Conservation (phyloP, 2,888 invertebrate genomes). For the Isoperla grammatica region DNA sequence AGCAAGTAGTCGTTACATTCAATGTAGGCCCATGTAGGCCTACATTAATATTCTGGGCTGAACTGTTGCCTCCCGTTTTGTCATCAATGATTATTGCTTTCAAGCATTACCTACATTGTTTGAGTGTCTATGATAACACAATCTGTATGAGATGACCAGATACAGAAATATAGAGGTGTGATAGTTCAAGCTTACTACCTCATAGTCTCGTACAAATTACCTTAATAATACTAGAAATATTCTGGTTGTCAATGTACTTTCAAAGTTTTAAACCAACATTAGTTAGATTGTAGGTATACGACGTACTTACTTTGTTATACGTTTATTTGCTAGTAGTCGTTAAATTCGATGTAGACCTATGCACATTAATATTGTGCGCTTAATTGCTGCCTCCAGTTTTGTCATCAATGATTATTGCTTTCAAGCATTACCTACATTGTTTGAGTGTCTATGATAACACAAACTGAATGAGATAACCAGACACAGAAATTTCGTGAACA, state of each 20-base stretch:
- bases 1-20: too few relatives aligned
- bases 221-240: background rate
- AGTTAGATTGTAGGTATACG: too few relatives aligned
- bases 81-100: constrained; percentile 48
- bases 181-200: background rate
- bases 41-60: constrained; percentile 20
- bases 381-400: too few relatives aligned
- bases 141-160: constrained; percentile 40
- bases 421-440: constrained; percentile 66
- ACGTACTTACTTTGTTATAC: too few relatives aligned
- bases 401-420: constrained; percentile 48
- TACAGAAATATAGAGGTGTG: too few relatives aligned
- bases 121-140: constrained; percentile 51
- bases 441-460: constrained; percentile 55
- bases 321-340: too few relatives aligned
- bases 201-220: too few relatives aligned
- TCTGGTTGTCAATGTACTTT: too few relatives aligned
- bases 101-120: constrained; percentile 68
- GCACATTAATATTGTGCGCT: constrained; percentile 20
- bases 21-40: constrained; percentile 30
- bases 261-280: too few relatives aligned
- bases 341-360: too few relatives aligned
- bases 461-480: constrained; percentile 39
- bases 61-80: too few relatives aligned
- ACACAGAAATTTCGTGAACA: too few relatives aligned